A percentile compares a stretch with the other conserved stretches of the same genome.
Evolutionary conservation across 2,113 vertebrate genomes (phyloP).

Genomic region (Callopanchax toddi): DNA sequence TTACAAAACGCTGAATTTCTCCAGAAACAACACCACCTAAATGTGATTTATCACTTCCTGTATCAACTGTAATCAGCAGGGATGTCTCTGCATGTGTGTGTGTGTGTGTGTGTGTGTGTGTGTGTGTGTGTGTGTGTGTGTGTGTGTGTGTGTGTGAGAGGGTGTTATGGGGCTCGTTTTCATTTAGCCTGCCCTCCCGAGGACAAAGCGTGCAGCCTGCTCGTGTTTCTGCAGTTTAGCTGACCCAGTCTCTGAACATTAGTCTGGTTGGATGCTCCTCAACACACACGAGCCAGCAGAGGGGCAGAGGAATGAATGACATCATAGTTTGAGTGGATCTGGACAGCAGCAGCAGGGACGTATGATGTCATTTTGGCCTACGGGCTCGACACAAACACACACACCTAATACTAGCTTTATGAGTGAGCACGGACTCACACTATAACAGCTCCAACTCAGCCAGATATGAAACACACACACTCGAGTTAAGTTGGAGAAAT

Average conservation of each 20-base stretch:
- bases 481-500: too few species aligned
- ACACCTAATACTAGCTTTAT: too few species aligned
- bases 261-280: conserved; percentile 67
- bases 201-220: conserved; percentile 61
- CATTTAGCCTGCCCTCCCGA: conserved; percentile 54
- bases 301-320: conserved; percentile 59
- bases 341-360: conserved; percentile 26
- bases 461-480: too few species aligned
- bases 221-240: conserved; percentile 59
- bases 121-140: too few species aligned
- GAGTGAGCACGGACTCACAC: too few species aligned
- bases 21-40: conserved; percentile 17
- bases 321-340: conserved; percentile 59
- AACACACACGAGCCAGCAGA: conserved; percentile 54
- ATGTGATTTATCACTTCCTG: conserved; percentile 41
- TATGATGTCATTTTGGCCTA: conserved; percentile 63
- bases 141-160: neutral
- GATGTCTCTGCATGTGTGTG: neutral
- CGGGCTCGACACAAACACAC: conserved; percentile 22
- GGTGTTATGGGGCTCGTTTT: conserved; percentile 52
- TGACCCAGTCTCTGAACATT: conserved; percentile 72
- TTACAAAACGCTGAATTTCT: conserved; percentile 27
- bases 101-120: too few species aligned
- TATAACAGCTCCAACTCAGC: conserved; percentile 11
- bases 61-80: conserved; percentile 30